Conservation (phyloP, 2,888 invertebrate species). For the Lymantria dispar region DNA sequence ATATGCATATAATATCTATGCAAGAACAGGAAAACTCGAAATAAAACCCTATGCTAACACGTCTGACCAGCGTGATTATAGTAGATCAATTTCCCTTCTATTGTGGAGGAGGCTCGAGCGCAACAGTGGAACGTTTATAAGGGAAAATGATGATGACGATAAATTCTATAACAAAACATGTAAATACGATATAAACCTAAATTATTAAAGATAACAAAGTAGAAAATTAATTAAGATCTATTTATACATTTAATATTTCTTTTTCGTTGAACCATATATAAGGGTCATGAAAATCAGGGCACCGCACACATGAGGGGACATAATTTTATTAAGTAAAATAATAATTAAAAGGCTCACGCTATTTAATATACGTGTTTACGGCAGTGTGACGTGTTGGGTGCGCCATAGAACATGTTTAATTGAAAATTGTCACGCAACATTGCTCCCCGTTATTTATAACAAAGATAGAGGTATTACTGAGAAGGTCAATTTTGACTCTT, state of each 20-base stretch:
- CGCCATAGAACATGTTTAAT: conserved; percentile 41
- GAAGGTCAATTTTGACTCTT: background rate
- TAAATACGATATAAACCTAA: too few relatives aligned
- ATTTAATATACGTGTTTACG: conserved; percentile 41
- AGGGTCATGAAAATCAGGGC: conserved; percentile 29
- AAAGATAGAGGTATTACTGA: conserved; percentile 1
- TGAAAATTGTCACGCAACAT: conserved; percentile 50
- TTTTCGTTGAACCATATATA: background rate
- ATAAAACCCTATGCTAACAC: too few relatives aligned
- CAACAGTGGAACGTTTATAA: too few relatives aligned
- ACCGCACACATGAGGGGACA: conserved; percentile 18
- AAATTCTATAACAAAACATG: too few relatives aligned
- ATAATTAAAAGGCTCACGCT: conserved; percentile 38
- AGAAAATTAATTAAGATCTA: background rate
- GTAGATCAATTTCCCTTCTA: too few relatives aligned
- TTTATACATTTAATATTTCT: background rate
- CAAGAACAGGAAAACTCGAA: too few relatives aligned
- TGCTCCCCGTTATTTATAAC: conserved; percentile 20
- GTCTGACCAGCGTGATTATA: too few relatives aligned
- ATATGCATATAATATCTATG: too few relatives aligned
- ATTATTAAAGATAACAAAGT: too few relatives aligned
- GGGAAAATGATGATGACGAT: too few relatives aligned
- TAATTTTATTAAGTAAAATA: conserved; percentile 38
- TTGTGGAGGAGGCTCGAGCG: too few relatives aligned
- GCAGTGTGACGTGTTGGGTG: conserved; percentile 38